A percentile compares a stretch with the other conserved stretches of the same genome.
These are phyloP conservation scores for Muscidifurax raptorellus DNA, from an alignment of 1,140 invertebrate species.

Conservation along the genomic window DNA sequence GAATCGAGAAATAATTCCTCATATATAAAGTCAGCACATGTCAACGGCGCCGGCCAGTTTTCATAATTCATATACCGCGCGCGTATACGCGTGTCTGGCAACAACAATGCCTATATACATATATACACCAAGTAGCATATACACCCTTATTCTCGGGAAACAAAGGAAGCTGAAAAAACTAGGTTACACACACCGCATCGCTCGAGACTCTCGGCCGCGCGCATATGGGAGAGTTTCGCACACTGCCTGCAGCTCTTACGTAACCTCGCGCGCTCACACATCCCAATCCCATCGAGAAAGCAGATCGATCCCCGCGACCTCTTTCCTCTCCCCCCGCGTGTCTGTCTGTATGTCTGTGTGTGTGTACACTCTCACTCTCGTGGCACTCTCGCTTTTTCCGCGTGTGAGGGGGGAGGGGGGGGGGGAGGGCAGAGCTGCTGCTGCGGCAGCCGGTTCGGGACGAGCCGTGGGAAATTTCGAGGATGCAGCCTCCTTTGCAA, in stretches of 20 bases:
- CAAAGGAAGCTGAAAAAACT: constrained; percentile 43
- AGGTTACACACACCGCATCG: constrained; percentile 1
- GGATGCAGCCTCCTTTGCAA: constrained; percentile 40
- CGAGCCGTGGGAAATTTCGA: constrained; percentile 63
- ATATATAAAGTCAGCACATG: neutral
- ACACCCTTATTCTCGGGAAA: constrained; percentile 9
- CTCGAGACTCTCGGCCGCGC: no score
- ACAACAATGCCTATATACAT: neutral
- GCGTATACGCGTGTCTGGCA: no score
- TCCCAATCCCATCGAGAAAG: constrained; percentile 59
- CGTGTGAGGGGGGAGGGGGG: constrained; percentile 33
- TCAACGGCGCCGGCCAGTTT: neutral
- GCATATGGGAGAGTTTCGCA: constrained; percentile 47
- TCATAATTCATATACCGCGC: neutral
- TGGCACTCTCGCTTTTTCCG: constrained; percentile 55
- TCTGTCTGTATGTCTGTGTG: neutral
- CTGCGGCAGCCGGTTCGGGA: constrained; percentile 36
- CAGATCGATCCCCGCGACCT: constrained; percentile 62
- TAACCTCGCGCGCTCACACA: constrained; percentile 55
- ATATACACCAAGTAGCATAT: neutral
- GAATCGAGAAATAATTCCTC: neutral
- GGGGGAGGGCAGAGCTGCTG: constrained; percentile 18
- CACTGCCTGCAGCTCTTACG: constrained; percentile 48
- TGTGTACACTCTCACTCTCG: constrained; percentile 30
- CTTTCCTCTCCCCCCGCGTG: constrained; percentile 34